phyloP scores from a whole-genome alignment of 2,113 vertebrate genomes.

The Oenanthe oenanthe region DNA sequence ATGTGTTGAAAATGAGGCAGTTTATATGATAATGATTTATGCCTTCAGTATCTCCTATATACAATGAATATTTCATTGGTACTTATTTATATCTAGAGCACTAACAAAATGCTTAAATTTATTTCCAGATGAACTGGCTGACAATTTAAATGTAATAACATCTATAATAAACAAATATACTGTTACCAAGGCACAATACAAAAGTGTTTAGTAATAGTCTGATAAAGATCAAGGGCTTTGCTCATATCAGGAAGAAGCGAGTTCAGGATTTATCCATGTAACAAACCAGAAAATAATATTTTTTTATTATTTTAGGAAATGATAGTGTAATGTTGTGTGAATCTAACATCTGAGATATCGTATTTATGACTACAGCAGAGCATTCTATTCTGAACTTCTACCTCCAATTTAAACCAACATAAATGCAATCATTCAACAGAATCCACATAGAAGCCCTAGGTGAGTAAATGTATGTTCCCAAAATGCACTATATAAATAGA shows the following conservation, averaged over 20 bases:
- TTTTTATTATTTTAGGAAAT: not conserved
- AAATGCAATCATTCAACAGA: not conserved
- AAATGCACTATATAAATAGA: not conserved
- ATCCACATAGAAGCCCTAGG: not conserved
- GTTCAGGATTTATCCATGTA: not conserved
- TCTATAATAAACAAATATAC: not conserved
- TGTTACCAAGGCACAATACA: not conserved
- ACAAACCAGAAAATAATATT: rapidly evolving
- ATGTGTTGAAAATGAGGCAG: slow-evolving; percentile 9
- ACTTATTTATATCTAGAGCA: not conserved
- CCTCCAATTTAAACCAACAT: not conserved
- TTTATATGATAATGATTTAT: slow-evolving; percentile 48
- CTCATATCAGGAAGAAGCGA: not conserved
- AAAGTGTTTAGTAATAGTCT: not conserved
- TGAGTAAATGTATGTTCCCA: not conserved
- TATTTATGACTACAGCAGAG: not conserved
- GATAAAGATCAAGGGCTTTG: not conserved
- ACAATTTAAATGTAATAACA: not conserved
- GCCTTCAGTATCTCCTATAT: not conserved
- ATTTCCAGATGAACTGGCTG: not conserved
- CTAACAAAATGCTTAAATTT: slow-evolving; percentile 7
- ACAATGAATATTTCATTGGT: not conserved
- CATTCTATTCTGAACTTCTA: not conserved
- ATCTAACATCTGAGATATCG: not conserved
- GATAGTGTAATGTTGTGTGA: not conserved